Evolutionary conservation across 1,140 invertebrate genomes (phyloP).

Genomic region (Archivesica marissinica): DNA sequence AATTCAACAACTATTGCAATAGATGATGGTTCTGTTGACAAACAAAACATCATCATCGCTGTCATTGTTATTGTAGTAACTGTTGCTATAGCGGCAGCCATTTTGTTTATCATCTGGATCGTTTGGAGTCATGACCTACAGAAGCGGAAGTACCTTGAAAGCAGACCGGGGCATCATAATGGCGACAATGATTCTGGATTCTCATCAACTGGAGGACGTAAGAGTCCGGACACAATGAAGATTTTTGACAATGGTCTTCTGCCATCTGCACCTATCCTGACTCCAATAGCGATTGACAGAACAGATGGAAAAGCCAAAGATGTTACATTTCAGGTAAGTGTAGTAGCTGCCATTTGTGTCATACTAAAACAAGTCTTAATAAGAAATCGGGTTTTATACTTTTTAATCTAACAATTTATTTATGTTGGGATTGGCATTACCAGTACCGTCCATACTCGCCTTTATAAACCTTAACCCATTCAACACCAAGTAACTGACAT

Average conservation of each 20-base stretch:
- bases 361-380: too few relatives aligned
- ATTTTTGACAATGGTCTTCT: constrained; percentile 15
- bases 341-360: too few relatives aligned
- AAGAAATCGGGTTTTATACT: too few relatives aligned
- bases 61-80: constrained; percentile 53
- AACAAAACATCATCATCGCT: constrained; percentile 52
- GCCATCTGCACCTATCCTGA: constrained; percentile 17
- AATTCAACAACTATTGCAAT: constrained; percentile 36
- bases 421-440: too few relatives aligned
- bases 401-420: too few relatives aligned
- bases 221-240: constrained; percentile 22
- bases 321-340: constrained; percentile 55
- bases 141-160: constrained; percentile 4
- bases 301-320: constrained; percentile 27
- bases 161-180: not conserved
- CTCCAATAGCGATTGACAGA: constrained; percentile 31
- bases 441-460: too few relatives aligned
- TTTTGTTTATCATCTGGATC: constrained; percentile 48
- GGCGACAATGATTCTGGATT: constrained; percentile 28
- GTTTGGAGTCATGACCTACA: constrained; percentile 26
- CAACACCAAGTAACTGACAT: too few relatives aligned
- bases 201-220: not conserved
- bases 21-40: not conserved
- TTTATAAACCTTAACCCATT: too few relatives aligned
- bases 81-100: constrained; percentile 45